Base-by-base conservation (phyloP, 2,888 invertebrate genomes). In the Ferdinandea cuprea region DNA sequence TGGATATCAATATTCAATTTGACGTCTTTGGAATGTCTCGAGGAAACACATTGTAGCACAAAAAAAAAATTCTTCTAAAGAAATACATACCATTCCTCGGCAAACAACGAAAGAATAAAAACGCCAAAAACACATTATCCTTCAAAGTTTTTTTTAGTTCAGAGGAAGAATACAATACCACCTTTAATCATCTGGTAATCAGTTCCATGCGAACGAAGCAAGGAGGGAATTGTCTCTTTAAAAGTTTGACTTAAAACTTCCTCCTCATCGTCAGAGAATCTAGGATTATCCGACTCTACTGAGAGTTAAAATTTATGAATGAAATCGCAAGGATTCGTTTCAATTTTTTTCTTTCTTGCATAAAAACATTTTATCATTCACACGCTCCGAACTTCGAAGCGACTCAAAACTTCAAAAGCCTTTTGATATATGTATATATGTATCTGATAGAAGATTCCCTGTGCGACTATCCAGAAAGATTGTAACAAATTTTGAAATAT, bases 191-290 rank as follows among this genome's bases (percentile, higher is more conserved):
- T 71, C 50, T 40, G 50, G 59, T 28, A 42, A 71, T 52, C 52
- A 72, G 42, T 25, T 35, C 15, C 21, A 13, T 35, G 48, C 7
- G 37, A 13, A 35, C n/a, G 3, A 13, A 48, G 28, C 5, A 17
- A 11, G 42, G 2, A n/a, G 8, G 13, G 28, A 63, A 28, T 56
- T 46, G 54, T 63, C 61, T 32, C 19, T 40, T 13, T 17, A 37
- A 63, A 73, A 73, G 54, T 73, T 73, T 63, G 46, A 65, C 17
- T 73, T 40, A 48, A 48, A 73, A 73, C 63, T 73, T 73, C 52
- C 35, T 72, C 63, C n/a, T 44, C 54, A 17, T 28, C 21, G n/a
- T 54, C 13, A 25, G 11, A 37, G 35, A 25, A 46, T 72, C 61
- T 13, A 28, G 32, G 19, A 56, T 19, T 32, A 46, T 73, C 19